A percentile compares a stretch with the other conserved stretches of the same genome.
Conservation (phyloP, 2,888 invertebrate species). For the Tetropium fuscum region DNA sequence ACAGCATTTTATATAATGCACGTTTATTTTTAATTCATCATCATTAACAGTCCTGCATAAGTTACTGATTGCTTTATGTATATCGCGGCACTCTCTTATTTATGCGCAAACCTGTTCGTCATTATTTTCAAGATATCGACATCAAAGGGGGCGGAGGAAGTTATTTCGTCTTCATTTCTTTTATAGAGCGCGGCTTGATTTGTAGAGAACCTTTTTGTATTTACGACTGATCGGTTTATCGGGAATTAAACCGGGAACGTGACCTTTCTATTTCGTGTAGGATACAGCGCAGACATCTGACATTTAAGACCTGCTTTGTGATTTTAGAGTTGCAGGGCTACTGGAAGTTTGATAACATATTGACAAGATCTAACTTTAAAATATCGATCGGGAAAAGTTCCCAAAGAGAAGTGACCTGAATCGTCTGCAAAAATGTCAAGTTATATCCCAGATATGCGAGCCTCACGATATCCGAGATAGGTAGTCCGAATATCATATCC, state of each 20-base stretch:
- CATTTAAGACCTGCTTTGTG: constrained; percentile 12
- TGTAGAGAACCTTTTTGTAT: constrained; percentile 10
- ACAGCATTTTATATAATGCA: constrained; percentile 32
- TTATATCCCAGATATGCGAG: no score
- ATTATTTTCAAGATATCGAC: constrained; percentile 46
- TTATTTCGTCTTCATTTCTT: constrained; percentile 18
- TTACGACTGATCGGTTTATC: constrained; percentile 27
- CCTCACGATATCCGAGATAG: no score
- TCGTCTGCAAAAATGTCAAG: no score
- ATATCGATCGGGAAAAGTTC: no score
- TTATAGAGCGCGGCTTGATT: constrained; percentile 9
- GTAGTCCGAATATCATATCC: no score
- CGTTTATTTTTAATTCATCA: constrained; percentile 42
- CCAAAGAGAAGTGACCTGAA: no score
- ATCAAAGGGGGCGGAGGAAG: constrained; percentile 41
- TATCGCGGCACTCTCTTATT: constrained; percentile 35
- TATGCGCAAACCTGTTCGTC: constrained; percentile 45
- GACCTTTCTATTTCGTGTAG: constrained; percentile 12
- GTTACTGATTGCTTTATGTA: constrained; percentile 33
- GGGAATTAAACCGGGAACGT: neutral
- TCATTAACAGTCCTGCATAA: constrained; percentile 38
- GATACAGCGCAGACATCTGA: constrained; percentile 10
- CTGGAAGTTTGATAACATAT: no score
- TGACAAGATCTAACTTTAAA: no score
- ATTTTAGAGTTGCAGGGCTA: neutral